Conservation (phyloP, 2,113 vertebrate species). For the Pituophis catenifer region DNA sequence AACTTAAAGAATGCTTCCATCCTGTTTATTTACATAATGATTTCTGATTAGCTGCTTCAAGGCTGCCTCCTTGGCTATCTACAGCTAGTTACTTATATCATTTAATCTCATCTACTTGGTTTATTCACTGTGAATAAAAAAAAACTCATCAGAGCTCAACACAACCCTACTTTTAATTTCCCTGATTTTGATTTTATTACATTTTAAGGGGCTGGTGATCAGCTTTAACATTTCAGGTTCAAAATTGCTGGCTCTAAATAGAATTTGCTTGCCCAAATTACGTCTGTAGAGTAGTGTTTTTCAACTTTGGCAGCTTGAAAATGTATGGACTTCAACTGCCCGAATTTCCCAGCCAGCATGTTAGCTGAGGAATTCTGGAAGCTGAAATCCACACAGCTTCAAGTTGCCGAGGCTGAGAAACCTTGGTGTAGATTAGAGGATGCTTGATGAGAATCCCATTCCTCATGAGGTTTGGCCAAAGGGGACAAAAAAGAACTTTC, state of each 20-base stretch:
- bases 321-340: not conserved
- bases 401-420: too few species aligned
- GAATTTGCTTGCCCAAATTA: not conserved
- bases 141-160: not conserved
- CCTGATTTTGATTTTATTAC: not conserved
- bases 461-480: not conserved
- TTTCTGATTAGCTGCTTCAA: not conserved
- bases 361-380: not conserved
- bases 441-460: not conserved
- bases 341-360: not conserved
- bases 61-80: not conserved
- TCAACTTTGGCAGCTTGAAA: not conserved
- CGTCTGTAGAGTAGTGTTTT: not conserved
- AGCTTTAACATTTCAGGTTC: not conserved
- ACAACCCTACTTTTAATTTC: not conserved
- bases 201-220: not conserved
- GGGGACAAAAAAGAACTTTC: not conserved
- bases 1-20: not conserved
- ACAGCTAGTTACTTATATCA: not conserved
- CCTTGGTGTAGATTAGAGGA: too few species aligned
- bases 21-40: not conserved
- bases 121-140: not conserved
- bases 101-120: not conserved
- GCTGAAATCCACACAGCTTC: too few species aligned
- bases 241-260: not conserved